phyloP scores from a whole-genome alignment of 2,888 invertebrate genomes.

The Ormyrus thymus region DNA sequence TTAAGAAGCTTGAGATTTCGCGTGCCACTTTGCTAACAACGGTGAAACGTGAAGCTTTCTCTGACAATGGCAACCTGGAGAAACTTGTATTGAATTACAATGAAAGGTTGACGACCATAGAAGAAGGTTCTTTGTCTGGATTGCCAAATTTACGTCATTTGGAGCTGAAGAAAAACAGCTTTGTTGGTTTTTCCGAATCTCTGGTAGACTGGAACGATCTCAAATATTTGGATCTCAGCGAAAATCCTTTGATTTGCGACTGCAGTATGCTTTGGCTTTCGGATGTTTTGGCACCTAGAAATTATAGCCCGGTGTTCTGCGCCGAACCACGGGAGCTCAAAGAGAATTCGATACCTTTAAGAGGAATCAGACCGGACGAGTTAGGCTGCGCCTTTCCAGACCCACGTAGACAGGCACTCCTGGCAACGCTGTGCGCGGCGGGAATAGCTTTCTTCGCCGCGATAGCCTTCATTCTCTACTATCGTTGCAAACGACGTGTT shows the following conservation, averaged over 20 bases:
- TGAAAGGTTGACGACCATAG: constrained; percentile 83
- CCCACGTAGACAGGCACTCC: constrained; percentile 86
- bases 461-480: constrained; percentile 82
- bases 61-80: constrained; percentile 88
- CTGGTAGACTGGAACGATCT: constrained; percentile 88
- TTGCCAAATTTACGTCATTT: constrained; percentile 87
- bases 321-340: constrained; percentile 84
- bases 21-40: constrained; percentile 85
- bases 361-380: constrained; percentile 83
- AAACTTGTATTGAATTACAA: constrained; percentile 85
- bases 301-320: constrained; percentile 84
- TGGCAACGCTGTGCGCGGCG: constrained; percentile 85
- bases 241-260: constrained; percentile 88
- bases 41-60: constrained; percentile 86
- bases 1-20: constrained; percentile 86
- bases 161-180: constrained; percentile 86
- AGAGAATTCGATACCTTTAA: constrained; percentile 71
- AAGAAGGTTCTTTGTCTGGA: constrained; percentile 86
- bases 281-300: constrained; percentile 82
- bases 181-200: constrained; percentile 85
- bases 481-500: constrained; percentile 87
- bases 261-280: constrained; percentile 89
- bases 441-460: constrained; percentile 84
- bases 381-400: constrained; percentile 89
- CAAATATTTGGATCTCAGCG: constrained; percentile 85